These are phyloP conservation scores for Brachyopa scutellaris DNA, from an alignment of 2,888 invertebrate genomes.

Conservation along the genomic window DNA sequence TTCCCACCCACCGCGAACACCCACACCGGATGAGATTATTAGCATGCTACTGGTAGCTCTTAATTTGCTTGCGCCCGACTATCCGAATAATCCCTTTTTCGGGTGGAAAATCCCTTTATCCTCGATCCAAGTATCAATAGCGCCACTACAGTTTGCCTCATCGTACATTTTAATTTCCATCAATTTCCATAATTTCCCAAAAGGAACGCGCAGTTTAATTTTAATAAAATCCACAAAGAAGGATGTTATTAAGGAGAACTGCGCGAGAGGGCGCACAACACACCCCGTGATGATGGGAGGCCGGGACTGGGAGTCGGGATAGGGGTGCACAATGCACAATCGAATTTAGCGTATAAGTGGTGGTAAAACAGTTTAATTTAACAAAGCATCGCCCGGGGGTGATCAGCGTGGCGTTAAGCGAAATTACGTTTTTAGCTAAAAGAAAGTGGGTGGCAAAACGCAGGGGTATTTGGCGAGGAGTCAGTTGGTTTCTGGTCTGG, in stretches of 20 bases:
- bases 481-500: slow-evolving; percentile 3
- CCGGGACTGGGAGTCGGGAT: neutral
- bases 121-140: slow-evolving; percentile 18
- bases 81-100: slow-evolving; percentile 28
- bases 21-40: slow-evolving; percentile 27
- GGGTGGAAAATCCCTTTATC: slow-evolving; percentile 36
- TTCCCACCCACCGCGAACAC: neutral
- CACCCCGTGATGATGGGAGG: slow-evolving; percentile 7
- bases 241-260: slow-evolving; percentile 32
- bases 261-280: neutral
- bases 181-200: slow-evolving; percentile 56
- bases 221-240: slow-evolving; percentile 51
- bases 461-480: neutral
- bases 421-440: slow-evolving; percentile 31
- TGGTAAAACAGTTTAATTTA: slow-evolving; percentile 53
- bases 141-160: slow-evolving; percentile 4
- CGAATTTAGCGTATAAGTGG: slow-evolving; percentile 47
- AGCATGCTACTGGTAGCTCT: slow-evolving; percentile 34
- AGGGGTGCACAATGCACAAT: slow-evolving; percentile 34
- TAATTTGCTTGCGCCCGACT: slow-evolving; percentile 42
- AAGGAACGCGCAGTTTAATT: slow-evolving; percentile 39
- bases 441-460: neutral
- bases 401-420: slow-evolving; percentile 38
- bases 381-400: slow-evolving; percentile 35
- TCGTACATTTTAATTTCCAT: slow-evolving; percentile 53